Conservation (phyloP, 1,140 invertebrate species). For the Drosophila nannoptera region DNA sequence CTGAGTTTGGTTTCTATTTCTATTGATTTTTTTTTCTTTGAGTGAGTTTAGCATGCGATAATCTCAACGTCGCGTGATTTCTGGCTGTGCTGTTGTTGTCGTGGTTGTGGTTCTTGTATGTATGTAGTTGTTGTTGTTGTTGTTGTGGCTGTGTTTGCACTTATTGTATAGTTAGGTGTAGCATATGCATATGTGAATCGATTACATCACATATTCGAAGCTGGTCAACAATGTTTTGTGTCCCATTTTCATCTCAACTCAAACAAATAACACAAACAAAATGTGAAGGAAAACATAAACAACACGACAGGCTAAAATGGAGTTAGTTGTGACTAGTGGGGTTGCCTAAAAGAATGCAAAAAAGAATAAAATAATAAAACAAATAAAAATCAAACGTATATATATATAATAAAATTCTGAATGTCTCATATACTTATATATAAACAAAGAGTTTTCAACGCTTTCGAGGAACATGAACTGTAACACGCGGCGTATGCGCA, state of each 20-base stretch:
- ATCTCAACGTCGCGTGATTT: slow-evolving; percentile 66
- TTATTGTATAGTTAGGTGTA: slow-evolving; percentile 49
- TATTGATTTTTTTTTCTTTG: slow-evolving; percentile 33
- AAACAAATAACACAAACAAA: slow-evolving; percentile 58
- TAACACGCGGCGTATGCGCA: slow-evolving; percentile 49
- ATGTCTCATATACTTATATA: slow-evolving; percentile 19
- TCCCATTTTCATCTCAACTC: slow-evolving; percentile 32
- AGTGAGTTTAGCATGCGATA: slow-evolving; percentile 74
- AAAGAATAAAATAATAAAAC: slow-evolving; percentile 40
- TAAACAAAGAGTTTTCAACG: slow-evolving; percentile 5
- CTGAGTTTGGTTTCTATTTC: slow-evolving; percentile 40
- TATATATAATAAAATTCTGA: slow-evolving; percentile 17
- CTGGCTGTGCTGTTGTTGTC: slow-evolving; percentile 42
- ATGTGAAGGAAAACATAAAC: slow-evolving; percentile 61
- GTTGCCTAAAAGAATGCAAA: slow-evolving; percentile 76
- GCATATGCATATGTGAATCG: slow-evolving; percentile 37
- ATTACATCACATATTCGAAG: slow-evolving; percentile 45
- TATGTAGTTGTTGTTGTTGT: slow-evolving; percentile 31
- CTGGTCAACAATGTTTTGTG: slow-evolving; percentile 14
- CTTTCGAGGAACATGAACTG: neutral
- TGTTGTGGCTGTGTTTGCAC: slow-evolving; percentile 9
- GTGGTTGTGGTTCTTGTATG: slow-evolving; percentile 36
- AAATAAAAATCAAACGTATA: slow-evolving; percentile 30
- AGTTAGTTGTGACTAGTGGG: slow-evolving; percentile 79
- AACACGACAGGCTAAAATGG: slow-evolving; percentile 59